Evolutionary conservation across 2,888 invertebrate species (phyloP).

Genomic region (Limnephilus lunatus): DNA sequence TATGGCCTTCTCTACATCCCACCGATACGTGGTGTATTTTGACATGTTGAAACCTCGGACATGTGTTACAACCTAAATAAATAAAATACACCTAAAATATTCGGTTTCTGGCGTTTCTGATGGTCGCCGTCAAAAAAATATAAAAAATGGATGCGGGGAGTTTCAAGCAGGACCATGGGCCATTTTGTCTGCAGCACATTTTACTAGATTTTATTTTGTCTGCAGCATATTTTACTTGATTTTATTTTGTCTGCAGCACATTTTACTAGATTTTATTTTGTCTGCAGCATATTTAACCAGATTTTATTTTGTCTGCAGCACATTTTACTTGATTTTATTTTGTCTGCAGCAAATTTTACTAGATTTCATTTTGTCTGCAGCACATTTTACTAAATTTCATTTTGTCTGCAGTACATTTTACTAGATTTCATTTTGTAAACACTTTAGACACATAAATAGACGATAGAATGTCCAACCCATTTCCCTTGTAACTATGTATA

Average conservation of each 20-base stretch:
- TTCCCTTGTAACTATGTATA: too few relatives aligned
- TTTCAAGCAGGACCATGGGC: neutral
- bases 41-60: slow-evolving; percentile 12
- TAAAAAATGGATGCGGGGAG: neutral
- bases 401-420: neutral
- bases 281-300: too few relatives aligned
- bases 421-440: neutral
- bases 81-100: neutral
- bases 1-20: neutral
- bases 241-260: neutral
- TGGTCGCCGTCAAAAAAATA: neutral
- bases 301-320: neutral
- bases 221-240: neutral
- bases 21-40: neutral
- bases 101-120: neutral
- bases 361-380: neutral
- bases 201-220: neutral
- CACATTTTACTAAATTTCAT: neutral
- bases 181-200: neutral
- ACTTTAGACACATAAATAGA: neutral
- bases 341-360: too few relatives aligned
- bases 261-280: neutral
- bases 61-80: slow-evolving; percentile 21
- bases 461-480: too few relatives aligned
- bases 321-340: neutral